A percentile compares a stretch with the other conserved stretches of the same genome.
Conservation (phyloP, 2,888 invertebrate species). For the Drosophila yooni region DNA sequence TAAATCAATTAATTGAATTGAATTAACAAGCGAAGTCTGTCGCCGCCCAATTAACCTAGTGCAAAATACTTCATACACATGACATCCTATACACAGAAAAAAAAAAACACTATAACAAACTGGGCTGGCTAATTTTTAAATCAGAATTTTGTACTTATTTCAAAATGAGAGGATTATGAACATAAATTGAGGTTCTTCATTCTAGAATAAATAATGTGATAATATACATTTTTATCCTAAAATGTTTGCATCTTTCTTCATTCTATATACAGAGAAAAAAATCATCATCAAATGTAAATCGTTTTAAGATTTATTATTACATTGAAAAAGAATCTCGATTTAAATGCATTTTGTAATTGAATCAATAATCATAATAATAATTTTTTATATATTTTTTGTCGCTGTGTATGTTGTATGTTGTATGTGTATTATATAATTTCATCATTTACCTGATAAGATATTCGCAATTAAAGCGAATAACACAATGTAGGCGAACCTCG, state of each 20-base stretch:
- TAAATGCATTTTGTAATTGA: neutral
- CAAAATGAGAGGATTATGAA: neutral
- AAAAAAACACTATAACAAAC: neutral
- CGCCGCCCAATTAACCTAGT: constrained; percentile 9
- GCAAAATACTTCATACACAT: neutral
- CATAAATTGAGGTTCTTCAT: neutral
- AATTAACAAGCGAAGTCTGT: constrained; percentile 18
- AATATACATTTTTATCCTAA: neutral
- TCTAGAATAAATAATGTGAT: neutral
- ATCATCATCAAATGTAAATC: neutral
- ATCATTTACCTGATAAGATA: constrained; percentile 81
- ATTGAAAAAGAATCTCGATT: neutral
- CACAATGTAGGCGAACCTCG: constrained; percentile 64
- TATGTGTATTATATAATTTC: constrained; percentile 8
- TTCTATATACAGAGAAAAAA: constrained; percentile 5
- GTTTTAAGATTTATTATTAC: neutral
- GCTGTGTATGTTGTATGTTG: neutral
- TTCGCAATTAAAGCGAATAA: constrained; percentile 74
- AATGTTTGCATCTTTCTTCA: neutral
- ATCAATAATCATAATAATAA: neutral
- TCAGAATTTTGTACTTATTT: neutral
- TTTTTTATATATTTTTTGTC: neutral
- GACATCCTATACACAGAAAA: constrained; percentile 1
- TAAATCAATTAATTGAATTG: constrained; percentile 33
- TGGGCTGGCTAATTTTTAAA: neutral